Evolutionary conservation across 1,140 invertebrate genomes (phyloP).

Genomic region (Heliconius congener): DNA sequence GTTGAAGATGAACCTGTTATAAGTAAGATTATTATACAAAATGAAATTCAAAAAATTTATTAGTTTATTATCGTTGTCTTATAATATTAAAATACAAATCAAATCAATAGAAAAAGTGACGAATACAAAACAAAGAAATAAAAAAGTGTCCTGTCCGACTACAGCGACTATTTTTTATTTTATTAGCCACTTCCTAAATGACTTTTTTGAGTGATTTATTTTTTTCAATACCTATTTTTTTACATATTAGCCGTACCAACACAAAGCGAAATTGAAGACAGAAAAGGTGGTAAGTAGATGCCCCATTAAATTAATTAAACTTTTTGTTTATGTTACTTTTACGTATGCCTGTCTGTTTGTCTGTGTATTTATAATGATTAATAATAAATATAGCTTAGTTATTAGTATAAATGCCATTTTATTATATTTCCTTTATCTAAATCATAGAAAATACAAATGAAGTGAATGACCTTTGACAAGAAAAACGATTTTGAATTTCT

Average conservation of each 20-base stretch:
- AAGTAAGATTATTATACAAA: conserved; percentile 33
- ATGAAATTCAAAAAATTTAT: too few relatives aligned
- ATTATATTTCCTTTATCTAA: background rate
- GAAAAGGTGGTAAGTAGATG: conserved; percentile 33
- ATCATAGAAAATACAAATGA: background rate
- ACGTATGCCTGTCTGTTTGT: background rate
- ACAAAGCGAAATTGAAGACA: conserved; percentile 23
- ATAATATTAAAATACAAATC: too few relatives aligned
- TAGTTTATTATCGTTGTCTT: too few relatives aligned
- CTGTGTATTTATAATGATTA: too few relatives aligned
- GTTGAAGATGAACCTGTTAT: conserved; percentile 24
- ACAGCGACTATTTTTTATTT: too few relatives aligned
- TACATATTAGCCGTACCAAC: conserved; percentile 33
- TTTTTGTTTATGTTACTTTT: background rate
- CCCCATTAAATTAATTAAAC: background rate
- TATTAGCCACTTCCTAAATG: too few relatives aligned
- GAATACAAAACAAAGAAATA: too few relatives aligned
- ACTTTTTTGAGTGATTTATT: too few relatives aligned
- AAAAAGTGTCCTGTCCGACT: too few relatives aligned
- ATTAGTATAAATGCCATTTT: background rate
- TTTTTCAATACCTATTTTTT: background rate
- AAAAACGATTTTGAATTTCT: too few relatives aligned
- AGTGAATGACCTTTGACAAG: too few relatives aligned
- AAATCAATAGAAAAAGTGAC: too few relatives aligned
- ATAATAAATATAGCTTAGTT: background rate